Base-by-base conservation (phyloP, 2,797 vertebrate genomes). In the Coluber constrictor region DNA sequence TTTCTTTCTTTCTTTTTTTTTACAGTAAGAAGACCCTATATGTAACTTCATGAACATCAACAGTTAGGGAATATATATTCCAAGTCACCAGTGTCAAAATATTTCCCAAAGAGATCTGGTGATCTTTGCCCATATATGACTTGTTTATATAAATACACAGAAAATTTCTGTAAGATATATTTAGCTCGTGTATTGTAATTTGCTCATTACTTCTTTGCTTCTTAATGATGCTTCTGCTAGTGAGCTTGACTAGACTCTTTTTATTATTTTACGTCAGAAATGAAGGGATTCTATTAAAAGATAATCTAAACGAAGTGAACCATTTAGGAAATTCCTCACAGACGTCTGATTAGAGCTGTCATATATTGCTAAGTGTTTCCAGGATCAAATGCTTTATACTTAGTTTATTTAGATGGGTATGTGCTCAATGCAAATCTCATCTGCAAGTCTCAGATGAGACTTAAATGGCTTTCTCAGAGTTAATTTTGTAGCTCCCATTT, bases 361-460 rank as follows among this genome's bases (percentile, higher is more conserved):
- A 89, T 91, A 90, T 57, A 56, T 0, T 60, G 92, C 94, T 93
- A 0, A 70, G 88, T 91, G 95, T 87, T 92, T 89, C 93, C 83
- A 47, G 10, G 43, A 94, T 79, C 91, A 95, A 94, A 70, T 89
- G 25, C 20, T 94, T 57, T 90, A 9, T 86, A 93, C 37, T 61
- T 94, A 54, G 91, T 92, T 47, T 94, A n/a, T 96, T 95, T 90
- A 74, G 56, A 93, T 92, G 94, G 13, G 93, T 59, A 61, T 74
- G 25, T n/a, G 15, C 47, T 89, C 59, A 93, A 86, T 86, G 91
- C 0, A 29, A 83, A 93, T 90, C 23, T 89, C 37, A 57, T 20
- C 55, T 66, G 37, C 37, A 37, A 37, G 37, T 37, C 37, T 37
- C 37, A 37, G 37, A 37, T 37, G 29, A 92, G 92, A 94, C 89